Conservation (phyloP, 2,113 vertebrate species). For the Pterocles orientalis region DNA sequence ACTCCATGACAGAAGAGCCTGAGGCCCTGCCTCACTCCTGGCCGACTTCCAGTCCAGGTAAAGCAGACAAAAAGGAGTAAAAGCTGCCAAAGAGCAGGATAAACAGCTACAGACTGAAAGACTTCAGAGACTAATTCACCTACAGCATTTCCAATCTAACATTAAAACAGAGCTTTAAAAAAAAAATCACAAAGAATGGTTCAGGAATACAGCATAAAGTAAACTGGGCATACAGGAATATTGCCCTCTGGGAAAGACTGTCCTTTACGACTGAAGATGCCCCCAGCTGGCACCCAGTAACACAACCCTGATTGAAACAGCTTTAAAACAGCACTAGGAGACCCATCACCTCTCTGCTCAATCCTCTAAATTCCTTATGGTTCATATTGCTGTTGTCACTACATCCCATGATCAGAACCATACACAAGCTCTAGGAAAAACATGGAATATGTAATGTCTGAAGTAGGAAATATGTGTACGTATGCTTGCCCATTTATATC, state of each 20-base stretch:
- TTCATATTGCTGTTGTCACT: not conserved
- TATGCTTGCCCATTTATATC: not conserved
- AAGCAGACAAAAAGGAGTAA: not conserved
- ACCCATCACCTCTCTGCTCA: not conserved
- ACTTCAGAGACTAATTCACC: not conserved
- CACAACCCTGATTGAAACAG: fast-evolving
- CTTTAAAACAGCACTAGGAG: not conserved
- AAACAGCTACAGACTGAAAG: not conserved
- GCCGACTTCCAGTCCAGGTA: not conserved
- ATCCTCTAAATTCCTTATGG: not conserved
- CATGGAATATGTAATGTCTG: not conserved
- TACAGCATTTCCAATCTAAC: not conserved
- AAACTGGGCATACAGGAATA: not conserved
- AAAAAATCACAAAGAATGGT: not conserved
- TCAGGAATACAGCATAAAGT: not conserved
- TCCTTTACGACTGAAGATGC: not conserved
- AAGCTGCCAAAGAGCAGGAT: not conserved
- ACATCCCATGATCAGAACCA: not conserved
- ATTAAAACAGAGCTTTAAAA: not conserved
- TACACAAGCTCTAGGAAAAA: not conserved
- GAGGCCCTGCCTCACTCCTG: not conserved
- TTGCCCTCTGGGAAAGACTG: not conserved
- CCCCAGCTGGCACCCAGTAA: not conserved
- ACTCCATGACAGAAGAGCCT: fast-evolving
- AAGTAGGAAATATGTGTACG: not conserved